These are phyloP conservation scores for Hyles lineata DNA, from an alignment of 2,888 invertebrate species.

Conservation along the genomic window DNA sequence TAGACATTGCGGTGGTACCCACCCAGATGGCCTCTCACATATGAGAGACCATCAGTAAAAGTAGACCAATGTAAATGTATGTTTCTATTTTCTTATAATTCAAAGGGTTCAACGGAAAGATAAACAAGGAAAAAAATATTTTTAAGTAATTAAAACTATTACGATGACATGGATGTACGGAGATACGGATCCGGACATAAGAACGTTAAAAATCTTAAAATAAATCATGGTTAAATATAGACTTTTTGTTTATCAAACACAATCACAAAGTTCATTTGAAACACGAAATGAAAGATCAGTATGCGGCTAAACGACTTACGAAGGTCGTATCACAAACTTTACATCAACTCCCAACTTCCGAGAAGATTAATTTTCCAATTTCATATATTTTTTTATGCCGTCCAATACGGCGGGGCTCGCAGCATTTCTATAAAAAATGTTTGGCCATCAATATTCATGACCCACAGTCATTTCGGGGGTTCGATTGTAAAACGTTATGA, in stretches of 20 bases:
- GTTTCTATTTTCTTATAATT: too few relatives aligned
- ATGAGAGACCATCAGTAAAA: too few relatives aligned
- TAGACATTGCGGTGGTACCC: too few relatives aligned
- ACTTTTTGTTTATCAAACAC: background rate
- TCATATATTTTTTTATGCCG: constrained; percentile 15
- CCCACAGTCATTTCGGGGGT: constrained; percentile 24
- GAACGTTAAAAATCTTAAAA: too few relatives aligned
- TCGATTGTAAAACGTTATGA: constrained; percentile 32
- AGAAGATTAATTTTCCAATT: constrained; percentile 21
- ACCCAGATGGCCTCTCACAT: too few relatives aligned
- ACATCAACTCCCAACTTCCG: background rate
- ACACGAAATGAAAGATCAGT: background rate
- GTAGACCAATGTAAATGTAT: too few relatives aligned
- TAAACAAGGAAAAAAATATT: too few relatives aligned
- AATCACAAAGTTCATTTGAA: background rate
- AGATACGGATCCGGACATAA: too few relatives aligned
- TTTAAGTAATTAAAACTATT: too few relatives aligned
- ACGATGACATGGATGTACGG: too few relatives aligned
- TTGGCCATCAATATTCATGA: constrained; percentile 24
- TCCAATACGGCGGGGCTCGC: background rate
- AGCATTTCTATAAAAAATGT: constrained; percentile 22
- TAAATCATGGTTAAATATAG: background rate
- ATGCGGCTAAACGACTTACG: constrained; percentile 1
- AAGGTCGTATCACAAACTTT: background rate
- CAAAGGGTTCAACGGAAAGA: too few relatives aligned